Conservation (phyloP, 1,140 invertebrate genomes). For the Zaprionus nigranus region DNA sequence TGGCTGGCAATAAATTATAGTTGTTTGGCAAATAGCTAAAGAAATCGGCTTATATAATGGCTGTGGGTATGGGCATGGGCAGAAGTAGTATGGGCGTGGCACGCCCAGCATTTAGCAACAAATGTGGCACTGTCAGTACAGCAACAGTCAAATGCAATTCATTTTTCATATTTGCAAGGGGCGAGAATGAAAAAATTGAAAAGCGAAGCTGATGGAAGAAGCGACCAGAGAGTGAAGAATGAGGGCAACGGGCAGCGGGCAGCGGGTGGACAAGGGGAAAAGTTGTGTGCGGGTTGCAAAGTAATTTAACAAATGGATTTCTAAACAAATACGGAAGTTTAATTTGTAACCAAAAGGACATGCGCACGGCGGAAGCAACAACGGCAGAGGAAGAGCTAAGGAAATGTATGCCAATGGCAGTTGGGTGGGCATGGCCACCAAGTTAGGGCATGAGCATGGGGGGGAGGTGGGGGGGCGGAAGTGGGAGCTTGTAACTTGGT, state of each 20-base stretch:
- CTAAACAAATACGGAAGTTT: constrained; percentile 84
- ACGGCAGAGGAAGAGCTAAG: constrained; percentile 62
- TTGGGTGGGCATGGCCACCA: constrained; percentile 8
- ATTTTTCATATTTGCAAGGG: constrained; percentile 75
- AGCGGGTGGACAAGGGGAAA: constrained; percentile 24
- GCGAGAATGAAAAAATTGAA: constrained; percentile 22
- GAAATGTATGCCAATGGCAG: constrained; percentile 80
- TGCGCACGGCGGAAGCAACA: constrained; percentile 57
- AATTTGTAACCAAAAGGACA: constrained; percentile 83
- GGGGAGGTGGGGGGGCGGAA: not conserved
- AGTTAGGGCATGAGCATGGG: constrained; percentile 11
- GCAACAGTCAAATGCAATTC: constrained; percentile 70
- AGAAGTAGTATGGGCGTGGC: constrained; percentile 8
- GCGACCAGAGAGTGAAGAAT: not conserved
- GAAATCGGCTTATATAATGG: constrained; percentile 66
- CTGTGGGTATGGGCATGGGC: not conserved
- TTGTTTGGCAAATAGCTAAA: constrained; percentile 73
- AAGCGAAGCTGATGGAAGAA: constrained; percentile 3
- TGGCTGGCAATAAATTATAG: constrained; percentile 69
- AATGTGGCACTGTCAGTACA: constrained; percentile 49
- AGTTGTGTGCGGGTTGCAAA: constrained; percentile 59
- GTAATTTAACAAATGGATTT: constrained; percentile 84
- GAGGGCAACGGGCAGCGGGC: not conserved
- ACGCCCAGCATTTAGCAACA: constrained; percentile 42
- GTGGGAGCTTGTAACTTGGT: constrained; percentile 39